These are phyloP conservation scores for Neoseiulus cucumeris DNA, from an alignment of 1,140 invertebrate genomes.

Conservation along the genomic window DNA sequence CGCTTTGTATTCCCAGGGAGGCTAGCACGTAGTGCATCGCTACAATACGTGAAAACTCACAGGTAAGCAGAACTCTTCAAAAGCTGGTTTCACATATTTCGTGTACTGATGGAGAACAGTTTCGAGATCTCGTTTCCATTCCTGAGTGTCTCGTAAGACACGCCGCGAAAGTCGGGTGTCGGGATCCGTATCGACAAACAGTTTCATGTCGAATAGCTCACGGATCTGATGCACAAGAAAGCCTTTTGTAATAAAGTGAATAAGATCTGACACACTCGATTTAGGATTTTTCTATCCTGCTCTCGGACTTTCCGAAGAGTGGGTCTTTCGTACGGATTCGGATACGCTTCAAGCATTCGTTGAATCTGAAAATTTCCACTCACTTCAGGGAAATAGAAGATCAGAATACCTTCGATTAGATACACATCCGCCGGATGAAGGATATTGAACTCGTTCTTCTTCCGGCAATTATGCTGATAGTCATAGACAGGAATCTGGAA, in stretches of 20 bases:
- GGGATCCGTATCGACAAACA: constrained; percentile 97
- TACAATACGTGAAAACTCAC: constrained; percentile 35
- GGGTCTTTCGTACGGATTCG: too few relatives aligned
- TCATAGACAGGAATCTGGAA: constrained; percentile 56
- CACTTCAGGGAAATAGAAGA: constrained; percentile 67
- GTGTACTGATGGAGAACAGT: constrained; percentile 90
- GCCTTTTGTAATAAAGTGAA: too few relatives aligned
- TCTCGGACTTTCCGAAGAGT: too few relatives aligned
- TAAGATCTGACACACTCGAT: too few relatives aligned
- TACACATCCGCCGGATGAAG: constrained; percentile 97
- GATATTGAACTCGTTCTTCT: constrained; percentile 43
- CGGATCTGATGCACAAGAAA: constrained; percentile 41
- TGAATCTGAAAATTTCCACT: neutral
- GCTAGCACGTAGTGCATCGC: neutral
- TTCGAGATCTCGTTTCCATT: constrained; percentile 76
- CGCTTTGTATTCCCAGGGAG: neutral
- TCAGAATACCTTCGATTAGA: constrained; percentile 88
- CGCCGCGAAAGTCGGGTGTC: constrained; percentile 82
- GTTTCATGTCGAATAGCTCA: constrained; percentile 92
- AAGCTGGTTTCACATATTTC: constrained; percentile 91
- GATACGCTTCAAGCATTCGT: too few relatives aligned
- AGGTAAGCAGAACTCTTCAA: constrained; percentile 96
- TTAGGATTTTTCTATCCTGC: too few relatives aligned
- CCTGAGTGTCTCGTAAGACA: constrained; percentile 82
- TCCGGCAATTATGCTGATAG: constrained; percentile 54